Conservation (phyloP, 2,797 vertebrate genomes). For the Poliocrania exsul region DNA sequence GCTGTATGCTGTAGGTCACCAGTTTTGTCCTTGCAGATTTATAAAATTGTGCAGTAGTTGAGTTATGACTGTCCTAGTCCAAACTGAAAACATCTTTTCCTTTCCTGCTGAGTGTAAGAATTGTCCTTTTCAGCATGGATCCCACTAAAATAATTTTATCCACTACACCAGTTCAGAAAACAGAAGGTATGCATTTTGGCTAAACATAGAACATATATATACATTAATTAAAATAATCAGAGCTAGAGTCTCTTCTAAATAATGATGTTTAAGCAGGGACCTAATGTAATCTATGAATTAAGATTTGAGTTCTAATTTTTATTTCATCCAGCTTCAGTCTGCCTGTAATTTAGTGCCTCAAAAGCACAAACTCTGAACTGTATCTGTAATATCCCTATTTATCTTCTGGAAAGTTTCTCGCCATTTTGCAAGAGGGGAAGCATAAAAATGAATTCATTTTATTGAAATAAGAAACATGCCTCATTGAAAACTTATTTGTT, state of each 20-base stretch:
- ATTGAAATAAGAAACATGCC: not conserved
- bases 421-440: not conserved
- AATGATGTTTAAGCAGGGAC: not conserved
- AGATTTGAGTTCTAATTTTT: not conserved
- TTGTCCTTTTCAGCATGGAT: not conserved
- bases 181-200: not conserved
- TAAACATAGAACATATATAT: not conserved
- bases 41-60: not conserved
- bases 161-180: not conserved
- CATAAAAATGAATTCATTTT: not conserved
- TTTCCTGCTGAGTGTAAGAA: not conserved
- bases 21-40: not conserved
- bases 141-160: not conserved
- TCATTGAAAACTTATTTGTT: not conserved
- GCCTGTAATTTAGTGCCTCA: not conserved
- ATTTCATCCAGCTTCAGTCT: not conserved
- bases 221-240: not conserved
- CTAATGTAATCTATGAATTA: not conserved
- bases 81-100: not conserved
- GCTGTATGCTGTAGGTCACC: not conserved
- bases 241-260: not conserved
- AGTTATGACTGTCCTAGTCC: not conserved
- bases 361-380: not conserved
- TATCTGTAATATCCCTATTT: not conserved
- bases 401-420: not conserved